Base-by-base conservation (phyloP, 2,797 vertebrate genomes). In the Manis crassicaudata region DNA sequence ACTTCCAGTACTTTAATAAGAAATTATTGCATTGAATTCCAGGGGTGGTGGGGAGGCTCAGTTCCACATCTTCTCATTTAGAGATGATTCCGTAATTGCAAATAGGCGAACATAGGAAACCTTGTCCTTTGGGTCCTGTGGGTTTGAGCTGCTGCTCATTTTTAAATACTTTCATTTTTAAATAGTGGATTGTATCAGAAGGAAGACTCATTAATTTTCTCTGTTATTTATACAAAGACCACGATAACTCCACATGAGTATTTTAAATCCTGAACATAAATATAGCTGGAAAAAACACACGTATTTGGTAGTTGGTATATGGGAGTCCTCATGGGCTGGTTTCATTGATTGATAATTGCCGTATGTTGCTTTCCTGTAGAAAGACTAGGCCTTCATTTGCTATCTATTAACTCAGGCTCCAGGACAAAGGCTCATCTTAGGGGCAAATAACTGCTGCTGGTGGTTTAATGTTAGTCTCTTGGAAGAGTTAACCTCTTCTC, bases 221-320 rank as follows among this genome's bases (percentile, higher is more conserved):
- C 52, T 40, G 6, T 70, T 88, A 56, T 25, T 90, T 9, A 23
- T 86, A 27, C 27, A 73, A 82, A 54, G 92, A 11, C 52, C 50
- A 21, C 77, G 52, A 35, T 79, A 90, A 82, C 70, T 25, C 76
- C 52, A 81, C 52, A 88, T 18, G 88, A 23, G 1, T 92, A 58
- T 90, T 92, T 97, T 92, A 92, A 93, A 90, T 82, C 21, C 6
- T 60, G n/a, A 86, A 67, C 54, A 80, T 63, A 88, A 87, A 18
- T 29, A 6, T 27, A 62, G 54, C 13, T 76, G 25, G 60, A 89
- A 89, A 93, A 79, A 58, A 10, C 17, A 10, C 17, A 35, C n/a
- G 43, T n/a, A 67, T 92, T 56, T 79, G 35, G 37, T 54, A 43
- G 27, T 56, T 73, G 62, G 23, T 37, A 3, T 65, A 6, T 65